Percentiles rank a stretch among this genome's conserved stretches.
Conservation (phyloP, 1,140 invertebrate species). For the Tetramorium simillimum region DNA sequence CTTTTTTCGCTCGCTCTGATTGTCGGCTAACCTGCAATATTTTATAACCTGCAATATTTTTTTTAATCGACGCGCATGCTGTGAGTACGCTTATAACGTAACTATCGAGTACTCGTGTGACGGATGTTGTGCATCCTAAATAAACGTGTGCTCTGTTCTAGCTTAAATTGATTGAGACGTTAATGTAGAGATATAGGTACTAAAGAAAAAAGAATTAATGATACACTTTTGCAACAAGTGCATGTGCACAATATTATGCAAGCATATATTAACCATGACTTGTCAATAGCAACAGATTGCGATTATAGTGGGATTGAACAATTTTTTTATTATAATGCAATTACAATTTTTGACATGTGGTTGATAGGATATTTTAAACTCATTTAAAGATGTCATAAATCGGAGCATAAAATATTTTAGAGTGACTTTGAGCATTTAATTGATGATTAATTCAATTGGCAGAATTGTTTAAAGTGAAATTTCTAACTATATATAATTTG, state of each 20-base stretch:
- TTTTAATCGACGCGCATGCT: background rate
- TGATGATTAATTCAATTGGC: background rate
- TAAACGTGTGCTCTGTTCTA: too few relatives aligned
- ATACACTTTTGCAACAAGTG: background rate
- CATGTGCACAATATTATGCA: background rate
- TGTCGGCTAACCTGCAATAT: too few relatives aligned
- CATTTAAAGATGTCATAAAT: background rate
- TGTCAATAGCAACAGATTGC: background rate
- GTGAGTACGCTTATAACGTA: background rate
- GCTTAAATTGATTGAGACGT: background rate
- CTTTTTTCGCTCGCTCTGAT: too few relatives aligned
- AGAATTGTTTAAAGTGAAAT: background rate
- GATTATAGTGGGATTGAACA: background rate
- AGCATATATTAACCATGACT: background rate
- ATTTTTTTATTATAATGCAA: background rate
- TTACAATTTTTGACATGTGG: background rate
- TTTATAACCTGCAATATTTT: background rate
- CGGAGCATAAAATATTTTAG: background rate
- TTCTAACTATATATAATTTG: background rate
- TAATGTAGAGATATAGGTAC: background rate
- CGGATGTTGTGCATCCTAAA: too few relatives aligned
- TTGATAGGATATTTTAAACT: background rate
- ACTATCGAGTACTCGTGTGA: background rate
- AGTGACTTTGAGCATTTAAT: background rate
- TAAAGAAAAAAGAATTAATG: background rate